These are phyloP conservation scores for Drosophila parthenogenetica DNA, from an alignment of 2,888 invertebrate species.

Conservation along the genomic window DNA sequence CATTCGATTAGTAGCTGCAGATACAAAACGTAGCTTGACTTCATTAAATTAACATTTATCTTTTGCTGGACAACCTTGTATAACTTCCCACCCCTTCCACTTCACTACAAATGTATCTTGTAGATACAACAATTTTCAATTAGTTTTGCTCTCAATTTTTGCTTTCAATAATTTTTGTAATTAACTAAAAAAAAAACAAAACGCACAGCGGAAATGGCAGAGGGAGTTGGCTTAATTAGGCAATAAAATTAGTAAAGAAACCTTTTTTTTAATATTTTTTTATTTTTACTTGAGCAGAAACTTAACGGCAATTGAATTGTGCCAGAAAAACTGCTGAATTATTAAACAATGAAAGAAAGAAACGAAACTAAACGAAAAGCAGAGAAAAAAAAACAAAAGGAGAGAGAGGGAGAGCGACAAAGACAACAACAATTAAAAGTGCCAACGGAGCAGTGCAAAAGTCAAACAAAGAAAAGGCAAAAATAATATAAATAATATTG, in stretches of 20 bases:
- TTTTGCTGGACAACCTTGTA: slow-evolving; percentile 7
- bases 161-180: slow-evolving; percentile 61
- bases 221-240: slow-evolving; percentile 62
- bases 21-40: background rate
- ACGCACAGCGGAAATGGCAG: slow-evolving; percentile 58
- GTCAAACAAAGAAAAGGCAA: slow-evolving; percentile 59
- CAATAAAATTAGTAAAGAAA: slow-evolving; percentile 28
- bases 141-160: slow-evolving; percentile 73
- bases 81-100: background rate
- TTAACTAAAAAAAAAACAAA: slow-evolving; percentile 61
- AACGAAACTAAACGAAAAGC: slow-evolving; percentile 15
- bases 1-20: background rate
- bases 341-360: slow-evolving; percentile 54
- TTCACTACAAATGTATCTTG: slow-evolving; percentile 17
- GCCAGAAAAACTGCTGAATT: slow-evolving; percentile 52
- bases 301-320: slow-evolving; percentile 42
- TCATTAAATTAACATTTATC: background rate
- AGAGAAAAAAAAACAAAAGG: background rate
- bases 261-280: background rate
- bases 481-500: slow-evolving; percentile 22
- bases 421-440: slow-evolving; percentile 64
- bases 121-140: slow-evolving; percentile 66
- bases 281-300: slow-evolving; percentile 20
- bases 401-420: slow-evolving; percentile 27
- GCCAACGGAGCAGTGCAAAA: slow-evolving; percentile 75